phyloP scores from a whole-genome alignment of 1,140 invertebrate species.

The Drosophila serrata region DNA sequence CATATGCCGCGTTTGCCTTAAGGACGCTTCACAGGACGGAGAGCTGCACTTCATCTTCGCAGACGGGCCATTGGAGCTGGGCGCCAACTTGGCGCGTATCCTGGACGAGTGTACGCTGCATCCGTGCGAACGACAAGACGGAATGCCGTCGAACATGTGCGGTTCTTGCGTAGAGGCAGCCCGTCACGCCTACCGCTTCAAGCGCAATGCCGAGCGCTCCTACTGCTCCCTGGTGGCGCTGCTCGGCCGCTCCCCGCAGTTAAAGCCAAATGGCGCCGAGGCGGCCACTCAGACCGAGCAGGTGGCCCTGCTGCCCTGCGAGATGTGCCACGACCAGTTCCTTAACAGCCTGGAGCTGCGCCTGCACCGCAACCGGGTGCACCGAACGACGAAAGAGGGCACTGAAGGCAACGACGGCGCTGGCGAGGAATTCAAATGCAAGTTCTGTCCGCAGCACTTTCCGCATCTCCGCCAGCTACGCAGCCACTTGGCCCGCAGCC shows the following conservation, averaged over 20 bases:
- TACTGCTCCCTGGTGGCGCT: conserved; percentile 66
- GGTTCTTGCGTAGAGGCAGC: conserved; percentile 62
- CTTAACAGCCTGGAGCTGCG: conserved; percentile 62
- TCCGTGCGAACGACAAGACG: conserved; percentile 62
- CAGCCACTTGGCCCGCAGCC: conserved; percentile 59
- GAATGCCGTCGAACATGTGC: conserved; percentile 74
- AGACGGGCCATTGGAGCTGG: conserved; percentile 64
- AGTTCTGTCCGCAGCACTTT: conserved; percentile 64
- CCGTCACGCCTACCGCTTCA: conserved; percentile 73
- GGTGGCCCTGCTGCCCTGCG: conserved; percentile 65
- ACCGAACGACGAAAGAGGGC: conserved; percentile 23
- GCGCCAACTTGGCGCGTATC: conserved; percentile 68
- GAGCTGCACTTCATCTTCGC: conserved; percentile 74
- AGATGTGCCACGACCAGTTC: conserved; percentile 72
- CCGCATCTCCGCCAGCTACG: conserved; percentile 61
- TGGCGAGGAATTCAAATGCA: conserved; percentile 59
- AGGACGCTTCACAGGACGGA: conserved; percentile 44
- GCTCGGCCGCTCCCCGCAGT: conserved; percentile 38
- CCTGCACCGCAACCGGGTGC: conserved; percentile 62
- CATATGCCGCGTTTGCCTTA: conserved; percentile 77
- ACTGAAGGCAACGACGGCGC: not conserved
- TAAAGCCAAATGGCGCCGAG: conserved; percentile 42
- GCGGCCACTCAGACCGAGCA: conserved; percentile 75
- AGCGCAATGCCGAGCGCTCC: conserved; percentile 65
- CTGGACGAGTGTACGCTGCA: conserved; percentile 74